A percentile compares a stretch with the other conserved stretches of the same genome.
Evolutionary conservation across 2,888 invertebrate species (phyloP).

Genomic region (Aleiodes alternator): DNA sequence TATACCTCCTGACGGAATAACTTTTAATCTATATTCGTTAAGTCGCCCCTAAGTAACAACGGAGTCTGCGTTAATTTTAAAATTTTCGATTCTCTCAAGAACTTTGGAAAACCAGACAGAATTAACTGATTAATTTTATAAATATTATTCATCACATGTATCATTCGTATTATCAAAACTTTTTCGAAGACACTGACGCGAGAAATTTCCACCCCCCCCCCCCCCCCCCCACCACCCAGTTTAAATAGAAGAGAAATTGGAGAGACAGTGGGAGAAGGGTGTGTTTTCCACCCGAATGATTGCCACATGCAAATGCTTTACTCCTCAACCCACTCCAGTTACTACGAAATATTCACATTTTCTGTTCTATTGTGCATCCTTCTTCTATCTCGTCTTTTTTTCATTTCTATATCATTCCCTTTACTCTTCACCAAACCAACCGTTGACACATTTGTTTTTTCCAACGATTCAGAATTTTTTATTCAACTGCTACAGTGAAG

Average conservation of each 20-base stretch:
- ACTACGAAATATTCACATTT: slow-evolving; percentile 50
- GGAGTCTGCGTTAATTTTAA: slow-evolving; percentile 69
- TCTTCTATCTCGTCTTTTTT: not conserved
- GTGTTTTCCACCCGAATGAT: slow-evolving; percentile 68
- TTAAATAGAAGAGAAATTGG: slow-evolving; percentile 59
- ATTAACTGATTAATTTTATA: too few relatives aligned
- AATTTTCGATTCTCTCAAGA: slow-evolving; percentile 53
- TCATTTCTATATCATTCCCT: slow-evolving; percentile 15
- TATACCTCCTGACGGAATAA: slow-evolving; percentile 63
- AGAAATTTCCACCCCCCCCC: not conserved
- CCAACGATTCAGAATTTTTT: slow-evolving; percentile 42
- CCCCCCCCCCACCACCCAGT: not conserved
- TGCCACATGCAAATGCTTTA: slow-evolving; percentile 73
- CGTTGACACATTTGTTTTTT: slow-evolving; percentile 50
- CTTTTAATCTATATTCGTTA: slow-evolving; percentile 75
- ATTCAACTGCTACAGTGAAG: not conserved
- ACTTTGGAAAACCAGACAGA: slow-evolving; percentile 18
- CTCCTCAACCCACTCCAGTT: slow-evolving; percentile 48
- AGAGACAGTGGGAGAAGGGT: slow-evolving; percentile 48
- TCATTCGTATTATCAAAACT: not conserved
- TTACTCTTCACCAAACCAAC: slow-evolving; percentile 12
- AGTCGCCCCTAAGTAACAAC: slow-evolving; percentile 70
- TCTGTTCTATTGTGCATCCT: slow-evolving; percentile 47
- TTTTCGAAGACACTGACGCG: not conserved
- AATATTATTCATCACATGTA: not conserved